These are phyloP conservation scores for Hypothenemus hampei DNA, from an alignment of 1,140 invertebrate genomes.

Conservation along the genomic window DNA sequence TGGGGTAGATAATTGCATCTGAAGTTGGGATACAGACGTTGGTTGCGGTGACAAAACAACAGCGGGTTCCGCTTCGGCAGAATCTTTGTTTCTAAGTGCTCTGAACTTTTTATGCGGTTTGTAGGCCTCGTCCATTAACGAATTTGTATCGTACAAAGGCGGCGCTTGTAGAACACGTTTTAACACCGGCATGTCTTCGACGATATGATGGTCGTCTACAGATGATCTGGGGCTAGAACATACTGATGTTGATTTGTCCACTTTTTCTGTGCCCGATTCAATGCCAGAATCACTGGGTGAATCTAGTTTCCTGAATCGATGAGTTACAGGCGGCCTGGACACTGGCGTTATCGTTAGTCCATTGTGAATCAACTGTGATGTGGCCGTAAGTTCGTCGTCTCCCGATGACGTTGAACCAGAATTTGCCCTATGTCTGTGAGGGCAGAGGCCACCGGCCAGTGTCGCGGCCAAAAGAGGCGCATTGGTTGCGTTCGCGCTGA, in stretches of 20 bases:
- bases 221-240: conserved; percentile 83
- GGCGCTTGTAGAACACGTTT: conserved; percentile 88
- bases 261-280: conserved; percentile 83
- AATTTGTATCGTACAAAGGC: conserved; percentile 81
- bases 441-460: conserved; percentile 61
- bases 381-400: conserved; percentile 67
- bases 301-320: conserved; percentile 72
- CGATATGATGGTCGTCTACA: conserved; percentile 70
- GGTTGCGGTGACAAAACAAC: conserved; percentile 40
- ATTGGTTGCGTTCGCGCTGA: conserved; percentile 50
- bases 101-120: conserved; percentile 94
- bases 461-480: conserved; percentile 74
- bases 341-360: conserved; percentile 62
- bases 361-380: conserved; percentile 59
- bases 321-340: conserved; percentile 48
- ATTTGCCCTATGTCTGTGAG: conserved; percentile 67
- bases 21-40: conserved; percentile 44
- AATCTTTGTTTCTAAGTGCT: conserved; percentile 70
- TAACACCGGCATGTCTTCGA: conserved; percentile 89
- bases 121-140: conserved; percentile 90
- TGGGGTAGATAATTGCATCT: conserved; percentile 48
- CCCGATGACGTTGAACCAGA: conserved; percentile 69
- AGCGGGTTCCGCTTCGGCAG: conserved; percentile 66
- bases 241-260: conserved; percentile 72
- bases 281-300: conserved; percentile 90